These are phyloP conservation scores for Achroia grisella DNA, from an alignment of 1,140 invertebrate species.

Conservation along the genomic window DNA sequence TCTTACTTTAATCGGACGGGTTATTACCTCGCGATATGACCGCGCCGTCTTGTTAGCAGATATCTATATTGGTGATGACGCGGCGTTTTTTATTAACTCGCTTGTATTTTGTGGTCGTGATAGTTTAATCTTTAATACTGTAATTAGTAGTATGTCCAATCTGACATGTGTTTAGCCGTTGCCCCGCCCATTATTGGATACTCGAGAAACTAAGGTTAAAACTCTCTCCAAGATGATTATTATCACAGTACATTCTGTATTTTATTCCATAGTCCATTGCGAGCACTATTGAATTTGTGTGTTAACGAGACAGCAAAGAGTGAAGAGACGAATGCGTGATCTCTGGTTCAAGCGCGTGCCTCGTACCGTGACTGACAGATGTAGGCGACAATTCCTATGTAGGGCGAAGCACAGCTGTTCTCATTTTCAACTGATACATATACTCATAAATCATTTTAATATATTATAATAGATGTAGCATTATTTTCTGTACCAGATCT, in stretches of 20 bases:
- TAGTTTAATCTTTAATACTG: conserved; percentile 17
- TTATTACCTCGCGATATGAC: conserved; percentile 9
- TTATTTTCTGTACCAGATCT: no score
- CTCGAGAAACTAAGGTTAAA: conserved; percentile 3
- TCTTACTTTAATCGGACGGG: conserved; percentile 4
- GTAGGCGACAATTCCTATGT: conserved; percentile 25
- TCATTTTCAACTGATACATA: no score
- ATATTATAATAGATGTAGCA: no score
- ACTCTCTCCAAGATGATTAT: conserved; percentile 2
- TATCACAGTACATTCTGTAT: conserved; percentile 8
- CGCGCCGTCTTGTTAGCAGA: conserved; percentile 4
- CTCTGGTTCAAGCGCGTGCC: conserved; percentile 36
- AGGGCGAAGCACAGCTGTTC: conserved; percentile 1
- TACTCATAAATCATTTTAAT: no score
- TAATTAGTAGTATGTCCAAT: conserved; percentile 13
- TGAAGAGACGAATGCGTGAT: conserved; percentile 33
- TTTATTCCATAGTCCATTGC: conserved; percentile 17
- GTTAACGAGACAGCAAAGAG: conserved; percentile 43
- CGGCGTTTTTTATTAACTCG: conserved; percentile 13
- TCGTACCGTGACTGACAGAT: conserved; percentile 23
- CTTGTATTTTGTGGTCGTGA: conserved; percentile 8
- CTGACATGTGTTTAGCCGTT: conserved; percentile 9
- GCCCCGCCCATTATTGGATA: conserved; percentile 8
- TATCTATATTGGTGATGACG: conserved; percentile 18
- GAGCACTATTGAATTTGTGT: conserved; percentile 28